These are phyloP conservation scores for Paralvinella palmiformis DNA, from an alignment of 1,140 invertebrate species.

Conservation along the genomic window DNA sequence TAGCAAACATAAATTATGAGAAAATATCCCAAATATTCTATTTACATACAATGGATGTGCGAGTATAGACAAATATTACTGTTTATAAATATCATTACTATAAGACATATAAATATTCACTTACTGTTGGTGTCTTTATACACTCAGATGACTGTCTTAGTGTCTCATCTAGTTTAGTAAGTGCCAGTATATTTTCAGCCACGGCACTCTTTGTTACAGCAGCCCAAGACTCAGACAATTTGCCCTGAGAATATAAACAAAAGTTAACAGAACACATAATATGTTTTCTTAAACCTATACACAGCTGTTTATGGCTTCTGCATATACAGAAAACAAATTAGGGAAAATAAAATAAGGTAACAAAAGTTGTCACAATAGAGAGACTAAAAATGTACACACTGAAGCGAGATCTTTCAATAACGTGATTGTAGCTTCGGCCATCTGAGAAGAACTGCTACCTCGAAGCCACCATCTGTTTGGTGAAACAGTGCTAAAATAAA, in stretches of 20 bases:
- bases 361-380: not conserved
- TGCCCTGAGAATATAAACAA: conserved; percentile 68
- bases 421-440: conserved; percentile 80
- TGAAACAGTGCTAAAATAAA: conserved; percentile 21
- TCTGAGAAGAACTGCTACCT: conserved; percentile 71
- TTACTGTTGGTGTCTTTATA: conserved; percentile 67
- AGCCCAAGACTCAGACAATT: conserved; percentile 79
- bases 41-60: too few species aligned
- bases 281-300: not conserved
- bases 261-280: not conserved
- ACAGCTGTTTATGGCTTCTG: too few species aligned
- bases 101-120: too few species aligned
- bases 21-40: too few species aligned
- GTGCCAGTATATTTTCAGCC: conserved; percentile 78
- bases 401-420: conserved; percentile 86
- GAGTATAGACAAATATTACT: too few species aligned
- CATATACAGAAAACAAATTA: too few species aligned
- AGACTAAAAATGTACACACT: conserved; percentile 55
- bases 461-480: conserved; percentile 76
- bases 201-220: conserved; percentile 82
- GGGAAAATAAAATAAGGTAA: not conserved
- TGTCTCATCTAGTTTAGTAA: conserved; percentile 73
- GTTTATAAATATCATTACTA: too few species aligned
- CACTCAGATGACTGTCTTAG: conserved; percentile 69
- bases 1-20: too few species aligned